Conservation (phyloP, 1,140 invertebrate species). For the Palaemon carinicauda region DNA sequence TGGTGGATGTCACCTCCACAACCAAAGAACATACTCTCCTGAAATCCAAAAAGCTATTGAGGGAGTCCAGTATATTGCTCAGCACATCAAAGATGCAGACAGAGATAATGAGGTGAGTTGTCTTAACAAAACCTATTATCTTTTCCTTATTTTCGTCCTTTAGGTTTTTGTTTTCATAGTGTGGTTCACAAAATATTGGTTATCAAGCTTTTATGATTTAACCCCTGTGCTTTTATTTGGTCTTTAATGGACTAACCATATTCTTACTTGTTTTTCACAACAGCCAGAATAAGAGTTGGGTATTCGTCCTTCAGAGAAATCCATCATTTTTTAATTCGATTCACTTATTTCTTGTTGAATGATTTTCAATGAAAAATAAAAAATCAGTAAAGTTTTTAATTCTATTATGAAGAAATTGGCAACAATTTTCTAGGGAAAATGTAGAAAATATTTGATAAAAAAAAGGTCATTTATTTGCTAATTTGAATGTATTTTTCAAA, state of each 20-base stretch:
- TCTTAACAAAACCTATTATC: not conserved
- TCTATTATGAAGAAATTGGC: too few relatives aligned
- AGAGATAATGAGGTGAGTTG: conserved; percentile 88
- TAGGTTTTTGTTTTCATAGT: not conserved
- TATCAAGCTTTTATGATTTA: not conserved
- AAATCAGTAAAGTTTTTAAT: too few relatives aligned
- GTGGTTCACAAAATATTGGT: not conserved
- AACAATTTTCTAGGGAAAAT: too few relatives aligned
- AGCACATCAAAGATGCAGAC: conserved; percentile 95
- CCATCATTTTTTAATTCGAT: too few relatives aligned
- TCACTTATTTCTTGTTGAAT: too few relatives aligned
- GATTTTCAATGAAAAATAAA: too few relatives aligned
- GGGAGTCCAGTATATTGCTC: conserved; percentile 94
- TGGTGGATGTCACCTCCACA: conserved; percentile 67
- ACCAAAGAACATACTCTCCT: conserved; percentile 75
- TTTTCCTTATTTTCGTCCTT: not conserved
- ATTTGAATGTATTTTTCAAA: too few relatives aligned
- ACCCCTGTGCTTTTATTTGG: not conserved
- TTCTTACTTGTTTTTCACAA: too few relatives aligned
- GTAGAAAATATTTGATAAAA: too few relatives aligned
- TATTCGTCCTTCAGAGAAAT: too few relatives aligned
- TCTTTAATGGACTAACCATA: not conserved
- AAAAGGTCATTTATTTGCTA: too few relatives aligned
- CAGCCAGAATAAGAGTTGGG: too few relatives aligned
- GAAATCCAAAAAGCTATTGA: conserved; percentile 90